Evolutionary conservation across 2,888 invertebrate genomes (phyloP), one percentile per base, ranked within the genome.

Genomic region (Diaperis boleti): DNA sequence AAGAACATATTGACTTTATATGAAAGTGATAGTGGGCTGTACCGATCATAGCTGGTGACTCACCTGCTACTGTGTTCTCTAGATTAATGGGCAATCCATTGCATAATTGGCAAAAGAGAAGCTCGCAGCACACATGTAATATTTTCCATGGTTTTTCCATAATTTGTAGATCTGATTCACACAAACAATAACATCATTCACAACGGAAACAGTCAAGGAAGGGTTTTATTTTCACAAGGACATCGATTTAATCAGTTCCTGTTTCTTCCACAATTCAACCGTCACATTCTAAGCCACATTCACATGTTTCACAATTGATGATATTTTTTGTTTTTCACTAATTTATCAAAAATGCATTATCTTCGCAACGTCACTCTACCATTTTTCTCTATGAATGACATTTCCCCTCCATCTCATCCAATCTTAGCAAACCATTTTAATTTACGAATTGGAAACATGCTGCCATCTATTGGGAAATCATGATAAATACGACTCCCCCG

Each of bases 61-160:
- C 80, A 82, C 82, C 82, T 78, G 76, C 74, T 66, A 73, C 75
- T 66, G 77, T 74, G 72, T 78, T 78, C 72, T 79, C 78, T 69
- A 78, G 73, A 73, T 78, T 76, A 66, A 81, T 76, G 52, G 82
- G 82, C 72, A 79, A 77, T 73, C 81, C 81, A 71, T 78, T 79
- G 75, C 82, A 82, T 75, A 81, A 76, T 70, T 77, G 74, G 62
- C 79, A 71, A 63, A 78, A 72, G 59, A 75, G 69, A 66, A 80
- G 72, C 71, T 73, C 76, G 60, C 80, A 68, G 69, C 73, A 79
- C 61, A 79, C 70, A 72, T 73, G 73, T 61, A 71, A 68, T 70
- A 77, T 71, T 76, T 76, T 80, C 78, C 77, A 79, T 77, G 72
- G 45, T 73, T 69, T 75, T 72, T 73, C 77, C 77, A 77, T 75